A percentile compares a stretch with the other conserved stretches of the same genome.
phyloP scores from a whole-genome alignment of 2,113 vertebrate genomes.

The Catharus fuscescens region DNA sequence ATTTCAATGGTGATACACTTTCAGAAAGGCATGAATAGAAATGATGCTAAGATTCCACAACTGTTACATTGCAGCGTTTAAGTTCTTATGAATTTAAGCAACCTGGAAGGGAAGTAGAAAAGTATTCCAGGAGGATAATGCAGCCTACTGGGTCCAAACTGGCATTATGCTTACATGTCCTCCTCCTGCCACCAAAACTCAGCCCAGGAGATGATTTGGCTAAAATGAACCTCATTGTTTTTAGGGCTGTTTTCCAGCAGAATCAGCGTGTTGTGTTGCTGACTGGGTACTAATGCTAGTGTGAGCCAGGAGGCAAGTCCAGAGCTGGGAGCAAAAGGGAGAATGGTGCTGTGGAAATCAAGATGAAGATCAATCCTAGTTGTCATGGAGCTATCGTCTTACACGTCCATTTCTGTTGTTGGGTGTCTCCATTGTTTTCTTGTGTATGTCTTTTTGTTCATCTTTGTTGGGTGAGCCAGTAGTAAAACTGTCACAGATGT shows the following conservation, averaged over 20 bases:
- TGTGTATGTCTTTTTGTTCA: not conserved
- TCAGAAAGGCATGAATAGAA: not conserved
- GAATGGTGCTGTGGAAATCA: not conserved
- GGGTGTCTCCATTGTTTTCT: not conserved
- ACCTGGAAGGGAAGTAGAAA: not conserved
- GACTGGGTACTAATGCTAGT: not conserved
- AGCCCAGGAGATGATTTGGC: not conserved
- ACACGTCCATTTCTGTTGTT: not conserved
- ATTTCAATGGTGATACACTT: not conserved
- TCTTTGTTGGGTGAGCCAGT: not conserved
- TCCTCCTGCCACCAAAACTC: not conserved
- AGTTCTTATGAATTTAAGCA: not conserved
- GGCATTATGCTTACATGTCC: not conserved
- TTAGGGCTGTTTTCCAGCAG: not conserved
- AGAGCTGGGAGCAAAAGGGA: not conserved
- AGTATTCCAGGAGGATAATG: not conserved
- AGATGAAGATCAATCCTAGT: not conserved
- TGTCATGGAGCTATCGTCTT: not conserved
- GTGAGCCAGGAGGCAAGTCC: not conserved
- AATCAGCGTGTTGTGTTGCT: accelerated
- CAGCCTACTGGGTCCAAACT: not conserved
- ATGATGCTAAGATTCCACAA: not conserved
- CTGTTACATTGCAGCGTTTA: not conserved
- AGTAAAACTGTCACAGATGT: not conserved
- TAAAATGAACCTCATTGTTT: not conserved